Conservation (phyloP, 2,888 invertebrate genomes). For the Heliconius aoede region DNA sequence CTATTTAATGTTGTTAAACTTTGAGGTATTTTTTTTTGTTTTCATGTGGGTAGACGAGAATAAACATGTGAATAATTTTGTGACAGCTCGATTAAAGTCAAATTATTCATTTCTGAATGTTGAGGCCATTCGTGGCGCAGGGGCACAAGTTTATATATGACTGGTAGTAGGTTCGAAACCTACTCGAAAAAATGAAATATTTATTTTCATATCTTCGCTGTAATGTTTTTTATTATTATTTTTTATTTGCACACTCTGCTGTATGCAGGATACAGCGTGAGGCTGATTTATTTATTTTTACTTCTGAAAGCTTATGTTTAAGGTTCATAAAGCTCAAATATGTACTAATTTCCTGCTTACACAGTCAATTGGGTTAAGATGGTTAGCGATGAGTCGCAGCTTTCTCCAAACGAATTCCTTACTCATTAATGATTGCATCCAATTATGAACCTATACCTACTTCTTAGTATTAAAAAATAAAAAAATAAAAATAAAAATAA, state of each 20-base stretch:
- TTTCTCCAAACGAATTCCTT: conserved; percentile 47
- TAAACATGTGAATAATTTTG: not conserved
- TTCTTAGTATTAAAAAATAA: too few relatives aligned
- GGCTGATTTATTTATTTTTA: too few relatives aligned
- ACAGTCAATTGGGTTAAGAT: conserved; percentile 36
- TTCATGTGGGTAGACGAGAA: not conserved
- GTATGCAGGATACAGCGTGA: too few relatives aligned
- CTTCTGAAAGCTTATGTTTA: not conserved
- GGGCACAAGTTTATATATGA: too few relatives aligned
- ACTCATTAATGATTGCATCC: conserved; percentile 38
- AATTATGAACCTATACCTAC: conserved; percentile 30
- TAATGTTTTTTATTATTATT: too few relatives aligned
- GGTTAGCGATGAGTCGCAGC: conserved; percentile 41
- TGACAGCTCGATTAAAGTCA: not conserved
- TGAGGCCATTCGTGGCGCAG: too few relatives aligned
- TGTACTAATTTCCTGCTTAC: conserved; percentile 25
- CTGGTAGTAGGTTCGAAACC: too few relatives aligned
- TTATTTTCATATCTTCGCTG: too few relatives aligned
- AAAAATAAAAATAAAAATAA: conserved; percentile 16
- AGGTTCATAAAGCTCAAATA: not conserved
- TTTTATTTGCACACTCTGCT: too few relatives aligned
- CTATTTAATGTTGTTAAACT: not conserved
- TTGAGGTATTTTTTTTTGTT: not conserved
- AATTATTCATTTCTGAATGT: not conserved
- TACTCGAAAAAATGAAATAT: too few relatives aligned